phyloP scores from a whole-genome alignment of 2,113 vertebrate species.

The Penelope pileata region DNA sequence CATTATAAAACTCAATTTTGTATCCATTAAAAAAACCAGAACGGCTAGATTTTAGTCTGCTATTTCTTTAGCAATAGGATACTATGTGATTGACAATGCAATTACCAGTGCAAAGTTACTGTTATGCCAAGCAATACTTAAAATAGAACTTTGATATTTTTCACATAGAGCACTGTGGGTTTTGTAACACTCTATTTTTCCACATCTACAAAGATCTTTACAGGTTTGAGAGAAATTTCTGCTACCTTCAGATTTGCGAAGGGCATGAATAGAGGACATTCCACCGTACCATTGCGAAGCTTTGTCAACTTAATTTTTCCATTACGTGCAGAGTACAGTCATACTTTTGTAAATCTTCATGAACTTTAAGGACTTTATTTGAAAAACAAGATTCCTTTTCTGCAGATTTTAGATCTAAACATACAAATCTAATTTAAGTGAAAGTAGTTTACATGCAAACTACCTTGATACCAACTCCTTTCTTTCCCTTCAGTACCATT shows the following conservation, averaged over 20 bases:
- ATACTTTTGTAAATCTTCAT: background rate
- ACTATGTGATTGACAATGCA: conserved; percentile 84
- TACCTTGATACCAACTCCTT: background rate
- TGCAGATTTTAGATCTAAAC: background rate
- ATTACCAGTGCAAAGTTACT: conserved; percentile 80
- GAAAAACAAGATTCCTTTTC: background rate
- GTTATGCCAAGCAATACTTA: conserved; percentile 79
- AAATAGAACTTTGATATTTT: conserved; percentile 84
- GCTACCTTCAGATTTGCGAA: background rate
- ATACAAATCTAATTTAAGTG: background rate
- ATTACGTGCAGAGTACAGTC: background rate
- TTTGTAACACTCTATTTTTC: conserved; percentile 32
- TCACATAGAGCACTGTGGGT: background rate
- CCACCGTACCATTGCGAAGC: background rate
- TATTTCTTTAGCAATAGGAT: conserved; percentile 72
- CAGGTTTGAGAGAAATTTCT: background rate
- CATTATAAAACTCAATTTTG: conserved; percentile 11
- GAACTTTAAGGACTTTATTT: background rate
- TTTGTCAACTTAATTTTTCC: background rate
- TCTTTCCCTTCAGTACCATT: background rate
- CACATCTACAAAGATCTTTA: background rate
- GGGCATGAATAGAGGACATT: background rate
- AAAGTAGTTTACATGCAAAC: background rate
- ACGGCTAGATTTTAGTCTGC: conserved; percentile 20
- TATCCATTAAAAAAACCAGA: background rate